Evolutionary conservation across 2,797 vertebrate genomes (phyloP), one percentile per base, ranked within the genome.

Genomic region (Anguilla anguilla): DNA sequence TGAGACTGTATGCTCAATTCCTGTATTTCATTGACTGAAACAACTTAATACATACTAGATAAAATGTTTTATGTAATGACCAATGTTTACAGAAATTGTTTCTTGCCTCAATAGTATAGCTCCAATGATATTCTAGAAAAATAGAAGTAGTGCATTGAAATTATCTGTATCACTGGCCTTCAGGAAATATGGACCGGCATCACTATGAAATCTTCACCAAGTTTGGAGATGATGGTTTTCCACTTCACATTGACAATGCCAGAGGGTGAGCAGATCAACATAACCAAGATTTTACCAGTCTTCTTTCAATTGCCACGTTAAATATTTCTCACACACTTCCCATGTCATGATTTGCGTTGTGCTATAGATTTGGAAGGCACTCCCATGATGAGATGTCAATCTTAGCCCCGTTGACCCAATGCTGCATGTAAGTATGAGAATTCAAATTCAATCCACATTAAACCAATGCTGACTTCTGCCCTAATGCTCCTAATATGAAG

Each of bases 181-280:
- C 93, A 99, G 98, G 98, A 61, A 99, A 99, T 92, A 99, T 99
- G 98, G 98, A 99, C 94, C 95, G 98, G 5, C 98, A 99, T 92
- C 98, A 99, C 92, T 99, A 99, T 0, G 98, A 99, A 91, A 97
- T 98, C 93, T 99, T 99, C 94, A 98, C 97, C 88, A 98, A 96
- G 91, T 99, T 99, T 61, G 98, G 98, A 46, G 98, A 99, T 0
- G 97, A 98, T 0, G 98, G 98, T 2, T 98, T 98, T 91, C 96
- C 98, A 1, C 95, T 99, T 22, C 98, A 99, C 74, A 93, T 99
- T 88, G 98, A 99, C 95, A 99, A 99, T 0, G 98, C 98, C 89
- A 95, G 98, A 95, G 98, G 98, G 98, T 99, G 93, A 96, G 96
- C 55, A 72, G 86, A 53, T 88, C 53, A n/a, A 28, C 79, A 85